Conservation (phyloP, 2,113 vertebrate genomes). For the Podarcis cretensis region DNA sequence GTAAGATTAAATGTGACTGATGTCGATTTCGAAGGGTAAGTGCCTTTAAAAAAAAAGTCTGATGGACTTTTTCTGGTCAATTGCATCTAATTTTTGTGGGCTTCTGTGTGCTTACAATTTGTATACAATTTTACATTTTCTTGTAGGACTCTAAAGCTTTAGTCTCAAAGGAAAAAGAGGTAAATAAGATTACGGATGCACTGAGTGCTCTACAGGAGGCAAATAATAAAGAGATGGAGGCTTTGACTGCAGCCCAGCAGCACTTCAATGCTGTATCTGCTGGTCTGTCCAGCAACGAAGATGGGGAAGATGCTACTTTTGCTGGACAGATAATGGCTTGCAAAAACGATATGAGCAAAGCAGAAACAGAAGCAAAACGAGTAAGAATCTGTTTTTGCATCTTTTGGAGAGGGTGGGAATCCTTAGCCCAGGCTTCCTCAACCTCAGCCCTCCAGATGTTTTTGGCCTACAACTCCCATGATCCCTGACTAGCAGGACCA, state of each 20-base stretch:
- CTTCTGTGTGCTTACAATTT: background rate
- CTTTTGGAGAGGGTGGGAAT: conserved; percentile 8
- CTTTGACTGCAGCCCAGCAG: conserved; percentile 84
- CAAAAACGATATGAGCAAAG: conserved; percentile 94
- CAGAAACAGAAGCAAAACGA: conserved; percentile 92
- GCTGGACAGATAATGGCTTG: conserved; percentile 93
- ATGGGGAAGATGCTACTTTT: conserved; percentile 87
- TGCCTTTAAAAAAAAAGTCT: background rate
- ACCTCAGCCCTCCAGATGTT: too few species aligned
- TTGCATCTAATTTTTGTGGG: background rate
- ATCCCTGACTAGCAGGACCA: too few species aligned
- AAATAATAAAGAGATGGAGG: conserved; percentile 77
- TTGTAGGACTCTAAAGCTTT: conserved; percentile 87
- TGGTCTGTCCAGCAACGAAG: conserved; percentile 88
- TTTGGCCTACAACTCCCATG: too few species aligned
- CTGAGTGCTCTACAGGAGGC: conserved; percentile 80
- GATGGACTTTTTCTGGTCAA: background rate
- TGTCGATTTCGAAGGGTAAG: background rate
- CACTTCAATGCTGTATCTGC: conserved; percentile 91
- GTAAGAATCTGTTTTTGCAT: conserved; percentile 67
- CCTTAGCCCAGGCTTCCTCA: too few species aligned
- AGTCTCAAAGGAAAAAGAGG: conserved; percentile 84
- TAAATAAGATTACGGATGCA: conserved; percentile 78
- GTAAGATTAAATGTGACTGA: background rate
- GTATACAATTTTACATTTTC: conserved; percentile 31